A percentile compares a stretch with the other conserved stretches of the same genome.
Evolutionary conservation across 1,140 invertebrate genomes (phyloP).

Genomic region (Cydia fagiglandana): DNA sequence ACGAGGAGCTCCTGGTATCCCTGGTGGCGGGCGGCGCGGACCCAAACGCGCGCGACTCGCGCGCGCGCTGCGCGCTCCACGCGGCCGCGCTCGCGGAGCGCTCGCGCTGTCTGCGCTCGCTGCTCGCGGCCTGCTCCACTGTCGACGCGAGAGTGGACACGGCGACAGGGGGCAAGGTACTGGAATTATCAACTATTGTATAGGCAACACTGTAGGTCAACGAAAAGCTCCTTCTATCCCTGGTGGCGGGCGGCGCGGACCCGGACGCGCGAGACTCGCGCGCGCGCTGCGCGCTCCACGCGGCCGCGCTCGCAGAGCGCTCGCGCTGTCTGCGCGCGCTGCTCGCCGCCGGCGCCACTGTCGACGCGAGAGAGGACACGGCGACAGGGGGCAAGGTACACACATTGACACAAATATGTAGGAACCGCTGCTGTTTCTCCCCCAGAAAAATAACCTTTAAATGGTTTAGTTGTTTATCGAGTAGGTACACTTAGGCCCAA

Average conservation of each 20-base stretch:
- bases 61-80: slow-evolving; percentile 89
- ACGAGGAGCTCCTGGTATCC: slow-evolving; percentile 91
- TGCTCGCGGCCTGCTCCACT: slow-evolving; percentile 87
- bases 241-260: slow-evolving; percentile 86
- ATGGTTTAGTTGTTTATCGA: too few relatives aligned
- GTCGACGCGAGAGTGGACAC: slow-evolving; percentile 85
- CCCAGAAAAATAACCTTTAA: too few relatives aligned
- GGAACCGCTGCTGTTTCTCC: too few relatives aligned
- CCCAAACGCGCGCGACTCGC: slow-evolving; percentile 88
- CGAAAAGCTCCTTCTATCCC: slow-evolving; percentile 90
- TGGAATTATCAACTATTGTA: not conserved
- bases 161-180: slow-evolving; percentile 80
- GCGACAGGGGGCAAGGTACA: slow-evolving; percentile 80
- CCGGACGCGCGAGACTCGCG: slow-evolving; percentile 88
- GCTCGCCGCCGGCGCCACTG: slow-evolving; percentile 86
- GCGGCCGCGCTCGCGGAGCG: slow-evolving; percentile 90
- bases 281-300: slow-evolving; percentile 90
- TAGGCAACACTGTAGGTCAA: slow-evolving; percentile 95
- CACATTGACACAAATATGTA: too few relatives aligned
- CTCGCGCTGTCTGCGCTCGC: slow-evolving; percentile 85
- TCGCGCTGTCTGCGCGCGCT: slow-evolving; percentile 87
- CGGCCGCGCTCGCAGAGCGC: slow-evolving; percentile 89
- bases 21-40: slow-evolving; percentile 86
- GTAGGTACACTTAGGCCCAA: too few relatives aligned
- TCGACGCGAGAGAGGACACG: slow-evolving; percentile 85